phyloP scores from a whole-genome alignment of 1,140 invertebrate species.

The Linepithema humile region DNA sequence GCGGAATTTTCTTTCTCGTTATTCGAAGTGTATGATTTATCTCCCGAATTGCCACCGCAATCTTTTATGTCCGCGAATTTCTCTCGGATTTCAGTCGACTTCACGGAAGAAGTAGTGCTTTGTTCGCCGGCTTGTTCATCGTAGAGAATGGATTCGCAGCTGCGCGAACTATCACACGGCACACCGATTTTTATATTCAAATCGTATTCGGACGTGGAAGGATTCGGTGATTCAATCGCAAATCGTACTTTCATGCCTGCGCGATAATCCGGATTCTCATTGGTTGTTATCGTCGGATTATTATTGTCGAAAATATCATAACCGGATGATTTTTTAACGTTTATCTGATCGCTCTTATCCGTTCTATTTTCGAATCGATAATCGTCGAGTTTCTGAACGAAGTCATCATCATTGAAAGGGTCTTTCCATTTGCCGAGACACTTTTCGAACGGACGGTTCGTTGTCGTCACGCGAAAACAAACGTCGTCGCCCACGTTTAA shows the following conservation, averaged over 20 bases:
- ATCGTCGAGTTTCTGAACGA: slow-evolving; percentile 18
- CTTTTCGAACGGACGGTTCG: slow-evolving; percentile 79
- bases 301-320: slow-evolving; percentile 16
- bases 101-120: neutral
- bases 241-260: slow-evolving; percentile 77
- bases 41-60: neutral
- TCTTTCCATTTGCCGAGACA: slow-evolving; percentile 71
- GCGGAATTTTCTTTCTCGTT: neutral
- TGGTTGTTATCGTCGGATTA: too few relatives aligned
- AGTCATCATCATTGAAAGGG: slow-evolving; percentile 40
- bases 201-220: slow-evolving; percentile 53
- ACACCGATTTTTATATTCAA: neutral
- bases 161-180: slow-evolving; percentile 10
- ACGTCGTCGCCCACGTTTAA: slow-evolving; percentile 59
- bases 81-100: slow-evolving; percentile 23
- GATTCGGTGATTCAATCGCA: slow-evolving; percentile 72
- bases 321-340: slow-evolving; percentile 11
- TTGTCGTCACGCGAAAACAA: slow-evolving; percentile 80
- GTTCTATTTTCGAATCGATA: slow-evolving; percentile 76
- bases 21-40: slow-evolving; percentile 9
- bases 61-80: neutral
- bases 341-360: slow-evolving; percentile 59
- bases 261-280: slow-evolving; percentile 18
- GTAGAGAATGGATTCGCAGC: neutral
- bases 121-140: neutral